These are phyloP conservation scores for Nerophis lumbriciformis DNA, from an alignment of 2,113 vertebrate genomes.

Conservation along the genomic window DNA sequence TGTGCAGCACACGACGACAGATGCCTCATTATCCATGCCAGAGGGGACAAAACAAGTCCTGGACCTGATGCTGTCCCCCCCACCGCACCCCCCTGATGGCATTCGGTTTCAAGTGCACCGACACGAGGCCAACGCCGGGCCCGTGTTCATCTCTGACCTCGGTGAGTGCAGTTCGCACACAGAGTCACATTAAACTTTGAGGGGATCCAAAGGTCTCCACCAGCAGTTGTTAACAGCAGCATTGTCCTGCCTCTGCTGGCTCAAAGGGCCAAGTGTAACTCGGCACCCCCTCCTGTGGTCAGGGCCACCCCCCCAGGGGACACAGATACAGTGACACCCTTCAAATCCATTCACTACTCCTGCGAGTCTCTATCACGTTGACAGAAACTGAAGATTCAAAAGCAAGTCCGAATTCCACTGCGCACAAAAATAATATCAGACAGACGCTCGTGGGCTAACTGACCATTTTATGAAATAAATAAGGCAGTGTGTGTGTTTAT, in stretches of 20 bases:
- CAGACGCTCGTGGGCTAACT: neutral
- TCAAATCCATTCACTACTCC: conserved; percentile 25
- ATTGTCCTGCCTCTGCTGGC: conserved; percentile 57
- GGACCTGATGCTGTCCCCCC: conserved; percentile 21
- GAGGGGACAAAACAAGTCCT: conserved; percentile 55
- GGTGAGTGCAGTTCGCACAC: conserved; percentile 56
- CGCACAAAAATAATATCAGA: too few species aligned
- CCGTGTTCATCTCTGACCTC: conserved; percentile 73
- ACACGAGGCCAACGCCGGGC: conserved; percentile 45
- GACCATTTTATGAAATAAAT: neutral
- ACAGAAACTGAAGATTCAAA: conserved; percentile 2
- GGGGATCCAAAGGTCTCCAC: conserved; percentile 71
- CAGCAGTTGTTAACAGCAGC: conserved; percentile 68
- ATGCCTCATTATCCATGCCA: conserved; percentile 65
- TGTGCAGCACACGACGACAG: conserved; percentile 60
- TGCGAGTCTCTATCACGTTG: conserved; percentile 12
- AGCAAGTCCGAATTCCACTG: neutral
- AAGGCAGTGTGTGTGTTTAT: neutral
- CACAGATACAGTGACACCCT: conserved; percentile 51
- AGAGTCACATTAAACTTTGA: conserved; percentile 74
- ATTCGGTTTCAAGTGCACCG: conserved; percentile 57
- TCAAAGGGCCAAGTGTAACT: conserved; percentile 65
- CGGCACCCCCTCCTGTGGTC: conserved; percentile 52
- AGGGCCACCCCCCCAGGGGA: conserved; percentile 33
- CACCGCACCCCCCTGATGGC: conserved; percentile 38